These are phyloP conservation scores for Gonioctena quinquepunctata DNA, from an alignment of 1,140 invertebrate genomes.

Conservation along the genomic window DNA sequence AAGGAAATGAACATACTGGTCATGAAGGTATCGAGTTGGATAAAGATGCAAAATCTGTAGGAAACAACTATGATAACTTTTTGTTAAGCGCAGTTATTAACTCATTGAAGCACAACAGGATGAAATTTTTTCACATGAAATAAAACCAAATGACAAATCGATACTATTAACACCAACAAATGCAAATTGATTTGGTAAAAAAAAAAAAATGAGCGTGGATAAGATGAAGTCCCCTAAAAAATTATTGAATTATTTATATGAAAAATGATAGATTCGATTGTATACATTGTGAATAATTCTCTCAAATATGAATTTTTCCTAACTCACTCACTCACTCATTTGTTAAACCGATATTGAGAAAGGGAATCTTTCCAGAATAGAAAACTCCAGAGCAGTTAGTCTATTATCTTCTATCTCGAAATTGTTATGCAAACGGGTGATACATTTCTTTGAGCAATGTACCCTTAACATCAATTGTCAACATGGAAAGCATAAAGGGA, in stretches of 20 bases:
- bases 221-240: not conserved
- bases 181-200: not conserved
- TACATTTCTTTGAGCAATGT: no score
- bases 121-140: not conserved
- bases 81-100: not conserved
- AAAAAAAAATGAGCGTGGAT: not conserved
- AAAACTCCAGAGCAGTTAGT: no score
- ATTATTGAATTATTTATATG: not conserved
- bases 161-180: not conserved
- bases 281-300: conserved; percentile 5
- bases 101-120: not conserved
- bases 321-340: no score
- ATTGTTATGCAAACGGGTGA: no score
- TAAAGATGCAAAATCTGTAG: not conserved
- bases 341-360: no score
- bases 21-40: not conserved
- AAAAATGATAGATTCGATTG: not conserved
- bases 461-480: no score
- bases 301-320: not conserved
- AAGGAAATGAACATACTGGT: not conserved
- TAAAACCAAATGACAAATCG: no score
- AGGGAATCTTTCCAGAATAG: no score
- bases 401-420: no score
- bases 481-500: no score
- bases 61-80: no score